Evolutionary conservation across 2,888 invertebrate species (phyloP).

Genomic region (Pachydiplax longipennis): DNA sequence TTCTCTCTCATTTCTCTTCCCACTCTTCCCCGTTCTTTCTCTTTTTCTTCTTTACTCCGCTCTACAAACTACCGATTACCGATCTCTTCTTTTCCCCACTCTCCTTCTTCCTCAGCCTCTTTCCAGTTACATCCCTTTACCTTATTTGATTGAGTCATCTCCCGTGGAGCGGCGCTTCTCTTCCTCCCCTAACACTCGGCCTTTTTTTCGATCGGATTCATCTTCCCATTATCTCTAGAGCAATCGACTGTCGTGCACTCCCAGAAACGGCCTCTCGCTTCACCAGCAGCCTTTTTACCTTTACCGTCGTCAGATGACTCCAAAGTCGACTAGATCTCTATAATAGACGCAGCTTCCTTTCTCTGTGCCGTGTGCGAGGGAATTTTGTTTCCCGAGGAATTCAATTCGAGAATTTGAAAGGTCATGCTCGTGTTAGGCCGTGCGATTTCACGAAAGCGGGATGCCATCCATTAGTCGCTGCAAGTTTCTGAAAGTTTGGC

Average conservation of each 20-base stretch:
- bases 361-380: too few relatives aligned
- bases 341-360: too few relatives aligned
- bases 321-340: too few relatives aligned
- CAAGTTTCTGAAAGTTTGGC: too few relatives aligned
- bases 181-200: too few relatives aligned
- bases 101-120: not conserved
- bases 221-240: not conserved
- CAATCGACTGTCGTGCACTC: not conserved
- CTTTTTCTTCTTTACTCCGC: not conserved
- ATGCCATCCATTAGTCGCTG: too few relatives aligned
- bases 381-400: too few relatives aligned
- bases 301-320: too few relatives aligned
- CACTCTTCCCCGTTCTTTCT: not conserved
- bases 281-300: not conserved
- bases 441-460: too few relatives aligned
- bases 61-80: not conserved
- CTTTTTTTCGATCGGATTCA: not conserved
- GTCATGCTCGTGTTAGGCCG: too few relatives aligned
- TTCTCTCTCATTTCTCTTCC: not conserved
- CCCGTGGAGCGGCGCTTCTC: not conserved
- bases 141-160: constrained; percentile 29
- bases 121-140: constrained; percentile 12
- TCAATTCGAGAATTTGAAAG: too few relatives aligned
- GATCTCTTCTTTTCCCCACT: not conserved
- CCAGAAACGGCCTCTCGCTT: not conserved